These are phyloP conservation scores for Nylanderia fulva DNA, from an alignment of 1,140 invertebrate species.

Conservation along the genomic window DNA sequence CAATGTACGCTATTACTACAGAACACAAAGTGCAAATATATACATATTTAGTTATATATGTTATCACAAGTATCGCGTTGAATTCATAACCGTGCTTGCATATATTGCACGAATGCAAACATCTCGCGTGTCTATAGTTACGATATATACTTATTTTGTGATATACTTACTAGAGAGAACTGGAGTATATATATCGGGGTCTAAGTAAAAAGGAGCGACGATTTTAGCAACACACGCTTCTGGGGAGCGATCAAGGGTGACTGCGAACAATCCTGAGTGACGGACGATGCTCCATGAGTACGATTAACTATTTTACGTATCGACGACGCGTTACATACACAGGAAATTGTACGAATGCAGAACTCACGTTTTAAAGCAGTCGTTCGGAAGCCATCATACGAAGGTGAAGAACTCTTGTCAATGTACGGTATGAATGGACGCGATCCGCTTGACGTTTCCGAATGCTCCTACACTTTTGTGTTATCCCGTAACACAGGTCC, in stretches of 20 bases:
- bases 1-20: too few relatives aligned
- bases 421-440: too few relatives aligned
- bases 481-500: too few relatives aligned
- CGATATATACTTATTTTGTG: not conserved
- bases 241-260: not conserved
- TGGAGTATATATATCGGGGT: constrained; percentile 67
- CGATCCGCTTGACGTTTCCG: too few relatives aligned
- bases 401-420: too few relatives aligned
- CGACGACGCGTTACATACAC: constrained; percentile 41
- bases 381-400: constrained; percentile 80
- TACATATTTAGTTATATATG: not conserved
- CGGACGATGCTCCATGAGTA: constrained; percentile 36
- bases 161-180: constrained; percentile 75
- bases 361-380: constrained; percentile 85
- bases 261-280: not conserved
- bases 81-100: not conserved
- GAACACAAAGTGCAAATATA: not conserved
- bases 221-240: constrained; percentile 66
- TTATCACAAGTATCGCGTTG: not conserved
- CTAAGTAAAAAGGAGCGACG: constrained; percentile 74
- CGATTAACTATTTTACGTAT: constrained; percentile 65
- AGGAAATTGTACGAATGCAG: constrained; percentile 78
- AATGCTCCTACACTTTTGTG: too few relatives aligned
- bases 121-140: too few relatives aligned
- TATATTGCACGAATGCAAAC: too few relatives aligned